These are phyloP conservation scores for Troglohyphantes excavatus DNA, from an alignment of 2,888 invertebrate genomes.

Conservation along the genomic window DNA sequence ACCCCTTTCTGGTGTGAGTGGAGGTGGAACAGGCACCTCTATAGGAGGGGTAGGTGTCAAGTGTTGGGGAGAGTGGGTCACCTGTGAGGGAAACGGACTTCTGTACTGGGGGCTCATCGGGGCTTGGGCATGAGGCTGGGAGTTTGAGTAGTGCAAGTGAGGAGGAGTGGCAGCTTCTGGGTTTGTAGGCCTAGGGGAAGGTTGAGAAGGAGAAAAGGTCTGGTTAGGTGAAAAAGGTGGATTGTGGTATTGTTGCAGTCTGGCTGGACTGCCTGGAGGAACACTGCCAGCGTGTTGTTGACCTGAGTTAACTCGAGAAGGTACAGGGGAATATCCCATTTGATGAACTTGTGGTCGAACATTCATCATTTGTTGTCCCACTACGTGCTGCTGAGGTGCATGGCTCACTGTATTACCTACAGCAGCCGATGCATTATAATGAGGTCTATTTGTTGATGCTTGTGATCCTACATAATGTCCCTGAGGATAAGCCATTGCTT, in stretches of 20 bases:
- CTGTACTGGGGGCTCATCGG: conserved; percentile 79
- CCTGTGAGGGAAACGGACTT: conserved; percentile 75
- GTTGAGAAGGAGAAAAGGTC: conserved; percentile 74
- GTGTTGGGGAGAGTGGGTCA: conserved; percentile 79
- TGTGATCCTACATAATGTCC: conserved; percentile 79
- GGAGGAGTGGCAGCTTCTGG: conserved; percentile 76
- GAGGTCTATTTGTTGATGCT: conserved; percentile 71
- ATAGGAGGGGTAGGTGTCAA: conserved; percentile 80
- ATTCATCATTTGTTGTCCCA: conserved; percentile 75
- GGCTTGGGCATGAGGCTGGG: conserved; percentile 73
- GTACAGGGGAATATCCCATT: conserved; percentile 77
- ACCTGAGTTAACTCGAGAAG: conserved; percentile 76
- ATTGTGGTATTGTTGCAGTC: conserved; percentile 75
- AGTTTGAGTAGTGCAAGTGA: conserved; percentile 71
- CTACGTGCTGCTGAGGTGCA: conserved; percentile 57
- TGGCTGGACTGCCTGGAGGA: conserved; percentile 77
- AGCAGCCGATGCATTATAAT: conserved; percentile 72
- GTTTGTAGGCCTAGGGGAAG: conserved; percentile 68
- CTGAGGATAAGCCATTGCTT: conserved; percentile 78
- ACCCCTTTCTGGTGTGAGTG: conserved; percentile 80
- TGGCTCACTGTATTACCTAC: conserved; percentile 70
- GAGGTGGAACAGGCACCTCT: conserved; percentile 79
- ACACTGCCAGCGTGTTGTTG: conserved; percentile 64
- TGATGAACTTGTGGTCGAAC: conserved; percentile 73
- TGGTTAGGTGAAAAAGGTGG: conserved; percentile 78